Base-by-base conservation (phyloP, 1,140 invertebrate species). In the Coboldia fuscipes region DNA sequence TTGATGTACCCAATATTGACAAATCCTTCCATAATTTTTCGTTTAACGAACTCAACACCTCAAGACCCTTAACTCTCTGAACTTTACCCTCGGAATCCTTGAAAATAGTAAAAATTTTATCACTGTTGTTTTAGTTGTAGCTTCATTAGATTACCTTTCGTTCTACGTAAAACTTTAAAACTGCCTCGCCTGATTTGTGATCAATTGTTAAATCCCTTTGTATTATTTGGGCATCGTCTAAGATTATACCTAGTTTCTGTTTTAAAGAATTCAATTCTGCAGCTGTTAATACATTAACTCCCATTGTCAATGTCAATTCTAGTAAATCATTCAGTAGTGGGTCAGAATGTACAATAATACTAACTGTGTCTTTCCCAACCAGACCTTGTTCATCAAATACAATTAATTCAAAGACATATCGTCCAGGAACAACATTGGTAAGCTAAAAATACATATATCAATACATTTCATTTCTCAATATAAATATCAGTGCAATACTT, bases 331-430 rank as follows among this genome's bases (percentile, higher is more conserved):
- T 57, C 17, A 79, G 54, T 43, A 78, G 60, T 0, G 72, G 70
- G 58, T 85, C 81, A 47, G 72, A 62, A 55, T 85, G 83, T 0
- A 94, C 80, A 47, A 80, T 77, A 6, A 94, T 63, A 29, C 76
- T 82, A 4, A 83, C 79, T 6, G 74, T 77, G 50, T 92, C 84
- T 13, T 72, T 68, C 42, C 68, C 70, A 1, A 65, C 72, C 10
- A 81, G 57, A 3, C 86, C 88, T 56, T 93, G 85, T 36, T 81
- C 78, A 57, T 96, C 90, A 26, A 65, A 75, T 4, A 94, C 86
- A 36, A 74, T 84, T 20, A 94, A 57, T 44, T 72, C 75, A 46
- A 92, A 96, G 1, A 84, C 68, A 45, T 94, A 96, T 40, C 73
- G 67, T 0, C 90, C 88, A 6, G 78, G 68, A 37, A 88, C 72